Evolutionary conservation across 2,888 invertebrate genomes (phyloP).

Genomic region (Heliconius hortense): DNA sequence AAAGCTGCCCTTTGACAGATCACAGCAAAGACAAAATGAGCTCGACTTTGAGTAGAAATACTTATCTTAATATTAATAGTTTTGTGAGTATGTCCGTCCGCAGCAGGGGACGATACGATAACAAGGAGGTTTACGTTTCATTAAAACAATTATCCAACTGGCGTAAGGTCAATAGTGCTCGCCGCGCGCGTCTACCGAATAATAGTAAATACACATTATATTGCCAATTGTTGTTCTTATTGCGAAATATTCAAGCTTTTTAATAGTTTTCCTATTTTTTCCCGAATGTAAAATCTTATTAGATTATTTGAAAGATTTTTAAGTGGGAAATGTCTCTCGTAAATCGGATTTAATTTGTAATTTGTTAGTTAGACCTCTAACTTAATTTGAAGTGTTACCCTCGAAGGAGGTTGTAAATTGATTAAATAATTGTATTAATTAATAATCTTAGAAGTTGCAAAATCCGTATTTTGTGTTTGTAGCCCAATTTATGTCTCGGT

Average conservation of each 20-base stretch:
- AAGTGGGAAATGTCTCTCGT: not conserved
- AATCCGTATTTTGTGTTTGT: not conserved
- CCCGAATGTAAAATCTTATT: not conserved
- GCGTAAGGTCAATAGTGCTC: not conserved
- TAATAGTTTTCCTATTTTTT: not conserved
- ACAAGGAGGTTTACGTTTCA: not conserved
- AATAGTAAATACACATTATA: slow-evolving; percentile 6
- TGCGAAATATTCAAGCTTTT: not conserved
- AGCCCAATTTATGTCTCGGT: not conserved
- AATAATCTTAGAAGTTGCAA: too few species aligned
- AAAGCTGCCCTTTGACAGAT: too few species aligned
- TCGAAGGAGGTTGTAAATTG: not conserved
- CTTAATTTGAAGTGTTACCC: not conserved
- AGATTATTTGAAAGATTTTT: not conserved
- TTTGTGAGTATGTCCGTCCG: not conserved
- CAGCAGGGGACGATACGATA: not conserved
- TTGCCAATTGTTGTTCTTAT: slow-evolving; percentile 5
- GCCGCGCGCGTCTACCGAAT: not conserved
- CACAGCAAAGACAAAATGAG: too few species aligned
- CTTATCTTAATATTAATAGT: too few species aligned
- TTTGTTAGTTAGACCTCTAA: not conserved
- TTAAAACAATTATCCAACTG: slow-evolving; percentile 4
- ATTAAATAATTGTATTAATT: not conserved
- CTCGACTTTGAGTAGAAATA: too few species aligned
- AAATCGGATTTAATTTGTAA: not conserved